A percentile compares a stretch with the other conserved stretches of the same genome.
Evolutionary conservation across 2,888 invertebrate species (phyloP).

Genomic region (Microctonus brassicae): DNA sequence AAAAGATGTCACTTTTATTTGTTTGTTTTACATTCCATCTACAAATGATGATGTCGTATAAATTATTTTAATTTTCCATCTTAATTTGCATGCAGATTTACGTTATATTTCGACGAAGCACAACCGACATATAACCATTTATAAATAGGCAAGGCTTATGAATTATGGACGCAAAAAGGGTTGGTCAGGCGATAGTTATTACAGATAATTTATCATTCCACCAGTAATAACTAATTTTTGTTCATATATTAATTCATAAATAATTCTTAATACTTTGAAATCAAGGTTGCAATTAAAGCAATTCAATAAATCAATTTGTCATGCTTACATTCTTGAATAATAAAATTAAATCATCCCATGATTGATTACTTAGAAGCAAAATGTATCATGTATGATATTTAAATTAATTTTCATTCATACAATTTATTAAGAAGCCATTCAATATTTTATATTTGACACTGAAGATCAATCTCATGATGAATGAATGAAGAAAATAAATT

Average conservation of each 20-base stretch:
- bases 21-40: neutral
- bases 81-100: slow-evolving; percentile 45
- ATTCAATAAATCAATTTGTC: slow-evolving; percentile 17
- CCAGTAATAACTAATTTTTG: slow-evolving; percentile 30
- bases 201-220: slow-evolving; percentile 46
- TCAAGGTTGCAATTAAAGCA: slow-evolving; percentile 6
- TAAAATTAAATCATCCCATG: slow-evolving; percentile 20
- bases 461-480: neutral
- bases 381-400: neutral
- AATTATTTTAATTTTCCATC: slow-evolving; percentile 23
- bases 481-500: neutral
- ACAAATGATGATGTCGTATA: neutral
- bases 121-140: slow-evolving; percentile 36
- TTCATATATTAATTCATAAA: neutral
- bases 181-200: slow-evolving; percentile 44
- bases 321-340: neutral
- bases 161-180: slow-evolving; percentile 40
- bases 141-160: slow-evolving; percentile 44
- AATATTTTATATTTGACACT: neutral
- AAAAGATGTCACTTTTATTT: too few species aligned
- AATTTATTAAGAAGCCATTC: neutral
- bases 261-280: neutral
- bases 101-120: slow-evolving; percentile 42
- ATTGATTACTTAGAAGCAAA: neutral
- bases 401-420: slow-evolving; percentile 7